These are phyloP conservation scores for Bellardia pandia DNA, from an alignment of 2,888 invertebrate genomes.

Conservation along the genomic window DNA sequence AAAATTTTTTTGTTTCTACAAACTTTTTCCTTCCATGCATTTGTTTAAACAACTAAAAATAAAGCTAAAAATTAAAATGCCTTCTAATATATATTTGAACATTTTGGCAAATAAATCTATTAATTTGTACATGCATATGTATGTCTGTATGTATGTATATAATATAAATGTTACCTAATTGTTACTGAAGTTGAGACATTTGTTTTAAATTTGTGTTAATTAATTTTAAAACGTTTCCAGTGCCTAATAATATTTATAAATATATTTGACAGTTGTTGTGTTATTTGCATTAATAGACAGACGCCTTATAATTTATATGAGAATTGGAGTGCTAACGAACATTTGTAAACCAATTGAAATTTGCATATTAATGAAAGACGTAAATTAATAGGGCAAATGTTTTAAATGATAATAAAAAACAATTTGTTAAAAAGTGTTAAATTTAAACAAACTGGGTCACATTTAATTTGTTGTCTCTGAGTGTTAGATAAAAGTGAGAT, in stretches of 20 bases:
- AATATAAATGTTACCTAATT: conserved; percentile 45
- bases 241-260: conserved; percentile 14
- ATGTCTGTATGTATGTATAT: neutral
- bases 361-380: neutral
- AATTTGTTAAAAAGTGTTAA: conserved; percentile 17
- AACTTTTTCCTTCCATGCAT: too few relatives aligned
- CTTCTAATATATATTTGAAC: neutral
- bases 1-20: neutral
- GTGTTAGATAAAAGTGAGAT: too few relatives aligned
- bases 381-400: neutral
- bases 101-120: too few relatives aligned
- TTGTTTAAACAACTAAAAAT: neutral
- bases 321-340: neutral
- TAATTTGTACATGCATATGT: neutral
- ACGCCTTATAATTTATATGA: conserved; percentile 11
- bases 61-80: conserved; percentile 1
- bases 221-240: conserved; percentile 31
- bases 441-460: neutral
- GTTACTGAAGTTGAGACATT: conserved; percentile 35
- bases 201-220: conserved; percentile 33
- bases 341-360: neutral
- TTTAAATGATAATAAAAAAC: neutral
- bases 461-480: neutral
- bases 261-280: conserved; percentile 4
- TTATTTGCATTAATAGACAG: conserved; percentile 10